Conservation (phyloP, 1,140 invertebrate species). For the Ectropis grisescens region DNA sequence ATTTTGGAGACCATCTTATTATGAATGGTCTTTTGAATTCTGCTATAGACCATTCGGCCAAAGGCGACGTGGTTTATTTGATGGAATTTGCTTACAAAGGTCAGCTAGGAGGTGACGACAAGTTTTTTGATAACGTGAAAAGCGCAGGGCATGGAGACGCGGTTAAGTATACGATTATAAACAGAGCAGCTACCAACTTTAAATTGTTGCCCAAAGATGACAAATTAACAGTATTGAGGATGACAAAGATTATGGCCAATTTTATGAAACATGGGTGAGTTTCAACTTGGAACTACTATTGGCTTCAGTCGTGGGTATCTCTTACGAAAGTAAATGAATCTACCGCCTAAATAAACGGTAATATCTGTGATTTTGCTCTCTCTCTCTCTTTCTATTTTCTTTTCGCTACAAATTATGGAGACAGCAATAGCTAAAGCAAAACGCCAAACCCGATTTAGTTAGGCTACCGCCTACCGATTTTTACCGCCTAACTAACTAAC, state of each 20-base stretch:
- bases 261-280: conserved; percentile 19
- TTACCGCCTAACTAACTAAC: too few species aligned
- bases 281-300: too few species aligned
- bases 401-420: too few species aligned
- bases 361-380: too few species aligned
- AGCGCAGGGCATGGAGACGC: conserved; percentile 14
- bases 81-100: conserved; percentile 21
- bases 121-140: conserved; percentile 9
- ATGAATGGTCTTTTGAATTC: conserved; percentile 10
- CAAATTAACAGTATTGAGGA: conserved; percentile 6
- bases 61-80: conserved; percentile 10
- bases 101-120: conserved; percentile 10
- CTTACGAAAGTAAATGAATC: too few species aligned
- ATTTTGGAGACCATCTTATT: conserved; percentile 14
- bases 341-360: too few species aligned
- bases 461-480: too few species aligned
- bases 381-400: too few species aligned
- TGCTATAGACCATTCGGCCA: conserved; percentile 7
- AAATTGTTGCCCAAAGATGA: conserved; percentile 2
- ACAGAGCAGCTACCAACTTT: too few species aligned
- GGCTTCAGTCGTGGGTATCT: too few species aligned
- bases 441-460: too few species aligned
- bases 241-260: conserved; percentile 10
- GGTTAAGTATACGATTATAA: conserved; percentile 11
- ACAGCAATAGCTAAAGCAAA: too few species aligned